Conservation (phyloP, 30 jellyfish, hydroid and myxozoan species). For the Phacellophora camtschatica region DNA sequence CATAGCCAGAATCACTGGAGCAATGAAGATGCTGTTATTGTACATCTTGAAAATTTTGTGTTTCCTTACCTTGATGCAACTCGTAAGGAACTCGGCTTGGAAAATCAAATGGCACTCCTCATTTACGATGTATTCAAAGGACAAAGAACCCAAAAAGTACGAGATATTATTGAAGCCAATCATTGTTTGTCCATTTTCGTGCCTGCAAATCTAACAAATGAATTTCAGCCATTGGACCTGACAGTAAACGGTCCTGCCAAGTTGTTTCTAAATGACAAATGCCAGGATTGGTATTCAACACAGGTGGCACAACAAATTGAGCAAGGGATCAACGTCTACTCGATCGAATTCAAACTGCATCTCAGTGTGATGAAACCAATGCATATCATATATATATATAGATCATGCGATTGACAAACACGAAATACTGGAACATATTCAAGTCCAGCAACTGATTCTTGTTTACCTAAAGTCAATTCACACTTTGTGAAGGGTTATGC, state of each 20-base stretch:
- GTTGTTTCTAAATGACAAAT: not conserved
- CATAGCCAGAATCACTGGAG: constrained; percentile 33
- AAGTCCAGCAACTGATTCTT: not conserved
- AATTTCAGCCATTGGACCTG: constrained; percentile 9
- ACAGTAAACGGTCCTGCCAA: constrained; percentile 3
- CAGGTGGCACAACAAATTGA: not conserved
- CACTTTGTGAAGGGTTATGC: too few species aligned
- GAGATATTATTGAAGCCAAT: not conserved
- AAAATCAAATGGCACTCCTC: too few species aligned
- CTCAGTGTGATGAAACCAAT: not conserved
- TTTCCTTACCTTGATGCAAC: too few species aligned
- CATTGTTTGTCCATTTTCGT: not conserved
- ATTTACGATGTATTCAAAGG: too few species aligned
- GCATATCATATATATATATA: not conserved
- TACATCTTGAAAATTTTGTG: too few species aligned
- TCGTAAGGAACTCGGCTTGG: too few species aligned
- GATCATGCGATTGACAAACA: not conserved
- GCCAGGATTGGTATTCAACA: not conserved
- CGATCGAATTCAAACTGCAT: not conserved
- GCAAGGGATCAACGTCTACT: not conserved
- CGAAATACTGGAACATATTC: not conserved
- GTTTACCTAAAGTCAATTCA: not conserved
- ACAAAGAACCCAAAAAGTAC: constrained; percentile 8
- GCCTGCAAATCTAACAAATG: constrained; percentile 9
- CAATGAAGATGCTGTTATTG: constrained; percentile 11